Evolutionary conservation across 2,797 vertebrate species (phyloP).

Genomic region (Enteromius radiatus): DNA sequence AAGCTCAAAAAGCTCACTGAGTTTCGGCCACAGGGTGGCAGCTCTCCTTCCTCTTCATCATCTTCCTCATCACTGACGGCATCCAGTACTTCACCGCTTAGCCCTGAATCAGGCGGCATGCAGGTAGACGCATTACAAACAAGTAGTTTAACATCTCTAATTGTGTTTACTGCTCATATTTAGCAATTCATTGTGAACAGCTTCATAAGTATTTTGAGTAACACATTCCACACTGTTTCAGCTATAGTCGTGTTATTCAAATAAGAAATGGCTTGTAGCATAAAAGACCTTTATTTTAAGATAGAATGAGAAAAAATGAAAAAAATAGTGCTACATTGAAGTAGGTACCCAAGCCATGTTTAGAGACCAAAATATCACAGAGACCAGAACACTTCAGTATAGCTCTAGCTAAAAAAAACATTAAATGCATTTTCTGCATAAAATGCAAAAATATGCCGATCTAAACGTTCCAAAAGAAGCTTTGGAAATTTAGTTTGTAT

Average conservation of each 20-base stretch:
- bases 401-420: background rate
- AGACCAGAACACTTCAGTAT: background rate
- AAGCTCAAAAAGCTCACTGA: constrained; percentile 91
- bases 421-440: background rate
- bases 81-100: constrained; percentile 77
- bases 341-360: background rate
- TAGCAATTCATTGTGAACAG: background rate
- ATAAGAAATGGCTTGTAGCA: background rate
- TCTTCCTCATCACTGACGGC: constrained; percentile 75
- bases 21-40: constrained; percentile 83
- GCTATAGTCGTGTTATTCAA: background rate
- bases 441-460: background rate
- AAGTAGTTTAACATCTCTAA: background rate
- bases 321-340: background rate
- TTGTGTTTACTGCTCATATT: background rate
- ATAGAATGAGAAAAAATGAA: background rate
- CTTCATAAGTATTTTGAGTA: background rate
- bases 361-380: background rate
- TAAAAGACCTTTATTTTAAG: background rate
- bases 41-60: constrained; percentile 82
- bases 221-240: background rate
- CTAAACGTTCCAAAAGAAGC: background rate
- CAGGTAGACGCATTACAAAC: constrained; percentile 74
- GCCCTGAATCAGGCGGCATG: constrained; percentile 68
- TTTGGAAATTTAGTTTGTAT: background rate